Base-by-base conservation (phyloP, 2,113 vertebrate genomes). In the Nycticebus coucang region DNA sequence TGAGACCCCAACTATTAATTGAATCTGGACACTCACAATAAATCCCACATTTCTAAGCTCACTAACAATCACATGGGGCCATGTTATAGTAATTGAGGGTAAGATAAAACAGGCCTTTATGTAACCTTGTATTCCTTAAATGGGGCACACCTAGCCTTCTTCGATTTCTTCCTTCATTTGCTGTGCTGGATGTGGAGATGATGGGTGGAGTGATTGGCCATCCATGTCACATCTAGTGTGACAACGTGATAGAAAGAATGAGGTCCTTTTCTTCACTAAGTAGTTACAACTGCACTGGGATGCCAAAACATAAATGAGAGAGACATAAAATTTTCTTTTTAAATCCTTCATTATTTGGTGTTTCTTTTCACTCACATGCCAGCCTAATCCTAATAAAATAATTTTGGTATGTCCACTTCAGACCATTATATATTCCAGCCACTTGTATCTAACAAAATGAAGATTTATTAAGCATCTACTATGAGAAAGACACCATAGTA, bases 361-460 rank as follows among this genome's bases (percentile, higher is more conserved):
- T 45, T 87, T 93, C 18, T 18, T 80, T 15, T 93, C n/a, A 68
- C 15, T 79, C 24, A 77, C 13, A 68, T 24, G 50, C 21, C 53
- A 87, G 37, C 26, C 24, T 87, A 37, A 87, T 75, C 0, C 19
- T 64, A 45, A 83, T n/a, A 9, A 9, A 50, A 50, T 90, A 28
- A 45, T 69, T 95, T 79, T 79, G 7, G 6, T 37, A 14, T 74
- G 50, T 17, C 30, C 35, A 79, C 24, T 81, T 89, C 22, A 78
- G 55, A 72, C 81, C 10, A 81, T 85, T 85, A 41, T 41, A 62
- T 78, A 50, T 93, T 85, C 14, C 7, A 93, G 19, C 21, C 33
- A 53, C 41, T 87, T 82, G 37, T 12, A 26, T 92, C 24, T 92
- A 74, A 92, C 89, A 83, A 86, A 87, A 86, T 90, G 66, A 94